A percentile compares a stretch with the other conserved stretches of the same genome.
Conservation (phyloP, 2,113 vertebrate genomes). For the Oncorhynchus masou region DNA sequence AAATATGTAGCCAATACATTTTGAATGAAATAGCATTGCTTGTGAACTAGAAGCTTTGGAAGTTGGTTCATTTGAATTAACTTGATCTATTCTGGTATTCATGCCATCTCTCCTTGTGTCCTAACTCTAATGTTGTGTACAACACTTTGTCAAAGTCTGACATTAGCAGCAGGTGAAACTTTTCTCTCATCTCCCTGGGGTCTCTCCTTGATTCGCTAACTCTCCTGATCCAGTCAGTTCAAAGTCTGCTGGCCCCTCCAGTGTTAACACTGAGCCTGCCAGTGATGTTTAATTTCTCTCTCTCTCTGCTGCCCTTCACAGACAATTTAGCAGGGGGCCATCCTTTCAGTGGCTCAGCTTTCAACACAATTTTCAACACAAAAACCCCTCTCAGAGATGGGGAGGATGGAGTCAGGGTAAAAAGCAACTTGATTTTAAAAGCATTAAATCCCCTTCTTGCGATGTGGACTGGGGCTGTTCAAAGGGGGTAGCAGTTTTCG, state of each 20-base stretch:
- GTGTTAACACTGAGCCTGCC: too few relatives aligned
- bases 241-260: not conserved
- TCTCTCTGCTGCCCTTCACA: constrained; percentile 52
- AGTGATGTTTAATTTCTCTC: too few relatives aligned
- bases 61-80: too few relatives aligned
- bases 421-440: constrained; percentile 35
- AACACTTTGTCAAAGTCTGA: constrained; percentile 49
- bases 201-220: constrained; percentile 22
- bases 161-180: constrained; percentile 36
- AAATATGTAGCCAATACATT: too few relatives aligned
- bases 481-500: not conserved
- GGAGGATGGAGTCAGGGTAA: not conserved
- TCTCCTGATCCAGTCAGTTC: not conserved
- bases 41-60: not conserved
- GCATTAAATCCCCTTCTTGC: constrained; percentile 41
- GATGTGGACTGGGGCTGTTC: constrained; percentile 9
- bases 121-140: constrained; percentile 40
- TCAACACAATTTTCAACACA: constrained; percentile 53
- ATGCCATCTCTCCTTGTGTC: not conserved
- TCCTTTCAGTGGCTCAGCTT: constrained; percentile 47
- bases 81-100: not conserved
- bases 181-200: constrained; percentile 47
- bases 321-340: constrained; percentile 57
- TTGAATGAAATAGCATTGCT: too few relatives aligned
- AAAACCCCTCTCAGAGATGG: constrained; percentile 29